Evolutionary conservation across 2,113 vertebrate species (phyloP), one percentile per base, ranked within the genome.

Genomic region (Chlamydotis undulata): DNA sequence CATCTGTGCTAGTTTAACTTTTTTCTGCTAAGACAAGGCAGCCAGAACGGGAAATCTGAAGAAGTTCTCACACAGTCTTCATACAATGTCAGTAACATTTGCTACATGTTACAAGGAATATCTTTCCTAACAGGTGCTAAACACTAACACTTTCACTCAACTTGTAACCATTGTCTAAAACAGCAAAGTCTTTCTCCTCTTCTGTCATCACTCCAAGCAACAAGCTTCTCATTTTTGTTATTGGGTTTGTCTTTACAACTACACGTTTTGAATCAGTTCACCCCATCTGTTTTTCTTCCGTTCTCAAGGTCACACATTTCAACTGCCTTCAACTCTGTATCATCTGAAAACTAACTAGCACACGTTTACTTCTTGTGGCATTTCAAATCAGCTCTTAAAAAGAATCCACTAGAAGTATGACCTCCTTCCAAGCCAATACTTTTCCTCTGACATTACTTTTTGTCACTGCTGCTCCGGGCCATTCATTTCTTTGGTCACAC

Each of bases 81-180:
- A 37, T 6, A 28, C 8, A 61, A 33, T 1, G 6, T 52, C 55
- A 83, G 15, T 5, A 76, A 59, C 0, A 0, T 26, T 76, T 52
- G 13, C 53, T 53, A 64, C 0, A 0, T 4, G 2, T n/a, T 53
- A 49, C 60, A 45, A 39, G 14, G 39, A 90, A 4, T 37, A 14
- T 8, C 53, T 73, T 60, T 60, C 26, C 18, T 35, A 77, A 73
- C 9, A 76, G 13, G 13, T 67, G 7, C 25, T n/a, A 50, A 89
- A 21, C 23, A 45, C 4, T n/a, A n/a, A 57, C 19, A 50, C 10
- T 57, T 73, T 14, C 2, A 2, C 7, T 28, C 21, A 23, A 23
- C 14, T 49, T 22, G 21, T 45, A n/a, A 57, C 43, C 18, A 19
- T n/a, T 41, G 4, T 28, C 59, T 35, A 68, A 26, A 83, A 64